Base-by-base conservation (phyloP, 2,888 invertebrate species). In the Rambutsinella grinnellia region DNA sequence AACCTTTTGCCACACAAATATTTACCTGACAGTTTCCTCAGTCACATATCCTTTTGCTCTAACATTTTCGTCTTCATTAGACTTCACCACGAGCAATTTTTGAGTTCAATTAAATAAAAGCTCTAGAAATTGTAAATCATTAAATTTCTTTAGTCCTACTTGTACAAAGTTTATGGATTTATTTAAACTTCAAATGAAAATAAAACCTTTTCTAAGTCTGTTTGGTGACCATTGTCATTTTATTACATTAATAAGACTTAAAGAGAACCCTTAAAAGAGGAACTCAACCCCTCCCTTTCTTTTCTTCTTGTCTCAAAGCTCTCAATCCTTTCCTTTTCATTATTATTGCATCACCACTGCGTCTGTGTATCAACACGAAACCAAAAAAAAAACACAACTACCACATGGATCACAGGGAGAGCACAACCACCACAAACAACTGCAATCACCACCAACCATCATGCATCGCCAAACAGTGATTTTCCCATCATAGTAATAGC, bases 401-500 rank as follows among this genome's bases (percentile, higher is more conserved):
- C 36, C 36, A 36, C 36, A 13, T 36, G 13, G 36, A 36, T n/a
- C n/a, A n/a, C n/a, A n/a, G n/a, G n/a, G n/a, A n/a, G n/a, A n/a
- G n/a, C 36, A 13, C 71, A 15, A 68, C 58, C 13, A 53, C 23
- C 21, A 44, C 53, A 57, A 5, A 36, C 36, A 36, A 36, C 26
- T 36, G 13, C 36, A 36, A 36, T 36, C 36, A 36, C 36, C 36
- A 36, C 36, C 36, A 8, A n/a, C 13, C 36, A 36, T 36, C 36
- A 36, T 36, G 36, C 36, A 36, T 13, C 36, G 13, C 36, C 36
- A 36, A 36, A 36, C 36, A 36, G 36, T 27, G 28, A 70, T 71
- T 36, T 36, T 65, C 65, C 57, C 71, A 71, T 71, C 58, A 65
- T 65, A 68, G 57, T 66, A 66, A 66, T 54, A 66, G 46, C 66